Evolutionary conservation across 1,140 invertebrate species (phyloP), one percentile per base, ranked within the genome.

Genomic region (Drosophila sucinea): DNA sequence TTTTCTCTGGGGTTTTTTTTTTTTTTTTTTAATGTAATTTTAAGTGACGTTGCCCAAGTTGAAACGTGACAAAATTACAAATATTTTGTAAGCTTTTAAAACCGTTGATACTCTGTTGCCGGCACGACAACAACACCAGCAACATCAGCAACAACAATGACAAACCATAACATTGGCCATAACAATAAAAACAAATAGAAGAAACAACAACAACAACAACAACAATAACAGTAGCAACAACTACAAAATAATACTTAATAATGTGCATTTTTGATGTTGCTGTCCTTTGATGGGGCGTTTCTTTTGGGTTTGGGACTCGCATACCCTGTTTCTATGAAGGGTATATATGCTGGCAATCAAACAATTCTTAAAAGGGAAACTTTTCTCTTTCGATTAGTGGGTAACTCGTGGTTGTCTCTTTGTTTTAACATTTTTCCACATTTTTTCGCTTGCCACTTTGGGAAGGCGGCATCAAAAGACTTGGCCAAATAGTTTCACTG

Each of bases 11-110:
- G 33, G 23, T 33, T 65, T 68, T 44, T 55, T 58, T 68, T 32
- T 66, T 17, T 29, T 55, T 57, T 75, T 71, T 74, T 86, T 77
- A 85, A 85, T 77, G 67, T 87, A 73, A 86, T 85, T 85, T 66
- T 81, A 85, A 85, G 73, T 60, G 61, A 58, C 56, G 73, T 77
- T 73, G 73, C 83, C 82, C 87, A 87, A 87, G 82, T 87, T 87
- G 84, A 87, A 85, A 85, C 82, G 82, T 85, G 82, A 85, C 82
- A 87, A 85, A 85, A 85, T 85, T 85, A 85, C 83, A 85, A 85
- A 85, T 85, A 85, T 85, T 87, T 76, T 70, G 82, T 85, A 82
- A 87, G 82, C 82, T 82, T 68, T 82, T 79, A 85, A 87, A 79
- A 82, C 75, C 79, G 83, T 82, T 87, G 79, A 86, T 77, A 63